These are phyloP conservation scores for Eurystomus glaucurus DNA, from an alignment of 2,797 vertebrate genomes.

Conservation along the genomic window DNA sequence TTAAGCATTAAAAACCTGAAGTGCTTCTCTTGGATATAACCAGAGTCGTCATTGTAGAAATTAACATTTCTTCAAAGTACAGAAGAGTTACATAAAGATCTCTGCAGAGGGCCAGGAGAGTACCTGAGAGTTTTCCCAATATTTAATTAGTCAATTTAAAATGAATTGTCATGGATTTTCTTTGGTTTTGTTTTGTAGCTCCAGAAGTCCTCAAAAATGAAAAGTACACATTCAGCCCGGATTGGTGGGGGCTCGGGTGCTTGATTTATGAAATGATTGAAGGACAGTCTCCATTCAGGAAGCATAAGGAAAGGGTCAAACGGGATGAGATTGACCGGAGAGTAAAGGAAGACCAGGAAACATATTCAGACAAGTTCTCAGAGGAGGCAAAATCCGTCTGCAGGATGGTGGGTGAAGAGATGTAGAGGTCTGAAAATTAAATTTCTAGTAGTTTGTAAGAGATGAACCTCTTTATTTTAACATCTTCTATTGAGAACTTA, in stretches of 20 bases:
- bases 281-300: constrained; percentile 93
- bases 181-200: constrained; percentile 80
- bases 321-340: constrained; percentile 92
- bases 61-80: background rate
- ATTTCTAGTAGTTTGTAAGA: constrained; percentile 21
- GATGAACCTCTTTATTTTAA: constrained; percentile 16
- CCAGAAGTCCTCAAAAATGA: constrained; percentile 94
- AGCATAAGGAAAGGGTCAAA: constrained; percentile 90
- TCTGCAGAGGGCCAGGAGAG: background rate
- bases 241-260: constrained; percentile 96
- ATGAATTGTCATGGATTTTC: background rate
- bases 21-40: background rate
- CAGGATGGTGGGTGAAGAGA: constrained; percentile 88
- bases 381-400: constrained; percentile 92
- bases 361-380: constrained; percentile 91
- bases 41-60: background rate
- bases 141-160: background rate
- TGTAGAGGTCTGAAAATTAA: constrained; percentile 29
- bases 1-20: background rate
- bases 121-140: background rate
- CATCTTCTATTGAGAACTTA: background rate
- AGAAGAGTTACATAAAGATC: background rate
- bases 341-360: constrained; percentile 89
- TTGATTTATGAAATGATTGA: constrained; percentile 95
- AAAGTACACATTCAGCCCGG: constrained; percentile 91